Evolutionary conservation across 2,888 invertebrate genomes (phyloP).

Genomic region (Pherbina coryleti): DNA sequence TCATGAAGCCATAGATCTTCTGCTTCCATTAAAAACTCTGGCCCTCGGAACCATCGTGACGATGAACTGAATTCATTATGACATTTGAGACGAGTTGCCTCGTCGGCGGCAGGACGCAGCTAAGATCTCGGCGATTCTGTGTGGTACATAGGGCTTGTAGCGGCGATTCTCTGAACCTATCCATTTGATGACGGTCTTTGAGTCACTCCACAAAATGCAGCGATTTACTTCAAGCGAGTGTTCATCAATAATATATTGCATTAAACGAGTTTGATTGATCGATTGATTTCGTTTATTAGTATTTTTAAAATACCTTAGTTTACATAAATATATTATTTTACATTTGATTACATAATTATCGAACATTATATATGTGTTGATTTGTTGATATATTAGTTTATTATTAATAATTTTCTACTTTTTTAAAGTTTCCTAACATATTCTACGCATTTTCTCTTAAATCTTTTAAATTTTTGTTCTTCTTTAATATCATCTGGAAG

Average conservation of each 20-base stretch:
- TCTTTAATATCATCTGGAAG: too few relatives aligned
- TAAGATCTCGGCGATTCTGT: conserved; percentile 31
- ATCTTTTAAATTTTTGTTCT: too few relatives aligned
- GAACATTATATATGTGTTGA: too few relatives aligned
- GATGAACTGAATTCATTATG: not conserved
- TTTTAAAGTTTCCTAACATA: too few relatives aligned
- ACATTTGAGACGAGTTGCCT: not conserved
- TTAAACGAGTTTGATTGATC: conserved; percentile 19
- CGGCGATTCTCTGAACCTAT: conserved; percentile 8
- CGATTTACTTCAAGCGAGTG: conserved; percentile 8
- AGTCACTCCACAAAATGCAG: conserved; percentile 35
- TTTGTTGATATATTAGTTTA: too few relatives aligned
- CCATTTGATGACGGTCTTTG: conserved; percentile 30
- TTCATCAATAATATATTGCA: not conserved
- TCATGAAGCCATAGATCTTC: not conserved
- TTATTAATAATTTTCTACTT: too few relatives aligned
- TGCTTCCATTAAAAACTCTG: not conserved
- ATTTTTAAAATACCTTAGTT: too few relatives aligned
- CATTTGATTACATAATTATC: too few relatives aligned
- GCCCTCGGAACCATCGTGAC: not conserved
- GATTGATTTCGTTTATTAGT: too few relatives aligned
- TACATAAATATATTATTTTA: too few relatives aligned
- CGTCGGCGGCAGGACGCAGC: conserved; percentile 27
- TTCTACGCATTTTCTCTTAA: too few relatives aligned
- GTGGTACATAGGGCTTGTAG: conserved; percentile 27